These are phyloP conservation scores for Sorex maritimensis DNA, from an alignment of 2,797 vertebrate species.

Conservation along the genomic window DNA sequence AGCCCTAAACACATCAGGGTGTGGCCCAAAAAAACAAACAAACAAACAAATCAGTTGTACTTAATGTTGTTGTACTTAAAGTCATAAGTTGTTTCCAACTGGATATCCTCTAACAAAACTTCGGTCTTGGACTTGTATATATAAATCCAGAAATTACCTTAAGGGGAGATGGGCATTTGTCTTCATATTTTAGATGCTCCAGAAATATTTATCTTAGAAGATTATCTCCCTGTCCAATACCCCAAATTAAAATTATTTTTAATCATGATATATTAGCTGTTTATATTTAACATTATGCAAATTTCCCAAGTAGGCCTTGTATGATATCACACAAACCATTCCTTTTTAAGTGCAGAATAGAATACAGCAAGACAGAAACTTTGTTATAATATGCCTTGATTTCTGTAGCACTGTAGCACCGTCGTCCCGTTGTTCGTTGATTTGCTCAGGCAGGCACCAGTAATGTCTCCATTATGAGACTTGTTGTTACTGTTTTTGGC, in stretches of 20 bases:
- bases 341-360: conserved; percentile 8
- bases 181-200: not conserved
- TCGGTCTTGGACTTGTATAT: not conserved
- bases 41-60: no score
- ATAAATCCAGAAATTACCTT: not conserved
- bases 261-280: not conserved
- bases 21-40: no score
- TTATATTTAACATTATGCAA: conserved; percentile 35
- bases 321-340: conserved; percentile 27
- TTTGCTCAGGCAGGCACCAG: no score
- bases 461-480: no score
- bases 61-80: no score
- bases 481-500: no score
- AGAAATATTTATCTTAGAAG: not conserved
- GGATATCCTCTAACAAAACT: not conserved
- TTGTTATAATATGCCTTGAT: no score
- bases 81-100: not conserved
- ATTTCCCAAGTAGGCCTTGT: conserved; percentile 1
- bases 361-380: not conserved
- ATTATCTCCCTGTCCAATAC: not conserved
- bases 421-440: no score
- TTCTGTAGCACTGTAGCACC: no score
- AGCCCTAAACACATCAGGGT: no score
- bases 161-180: no score
- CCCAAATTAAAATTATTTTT: not conserved